Evolutionary conservation across 2,888 invertebrate genomes (phyloP), one percentile per base, ranked within the genome.

Genomic region (Noctua pronuba): DNA sequence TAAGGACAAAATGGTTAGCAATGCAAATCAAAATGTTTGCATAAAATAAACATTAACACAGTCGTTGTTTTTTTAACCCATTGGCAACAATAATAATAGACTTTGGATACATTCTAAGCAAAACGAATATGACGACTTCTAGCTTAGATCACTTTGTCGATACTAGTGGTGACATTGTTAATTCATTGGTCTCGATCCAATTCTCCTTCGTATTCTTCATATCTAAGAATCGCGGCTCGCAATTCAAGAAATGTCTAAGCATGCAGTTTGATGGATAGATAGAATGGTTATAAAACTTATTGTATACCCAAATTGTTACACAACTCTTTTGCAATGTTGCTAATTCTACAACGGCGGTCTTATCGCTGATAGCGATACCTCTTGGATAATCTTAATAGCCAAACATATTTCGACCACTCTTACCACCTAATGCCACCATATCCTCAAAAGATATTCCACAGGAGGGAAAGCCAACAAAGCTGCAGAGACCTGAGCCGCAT

Each of bases 171-270:
- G 44, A 21, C 28, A 58, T 28, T 49, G 21, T 58, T 11, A 24
- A 18, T 58, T 77, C 16, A 18, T 76, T 82, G 16, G 31, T 64
- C 28, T 70, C n/a, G n/a, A 66, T 55, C 38, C 10, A 49, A 73
- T 49, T 74, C 24, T 21, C 11, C 5, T 73, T 46, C 10, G 18
- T 55, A 28, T 41, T 65, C 60, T 46, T 75, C 52, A 55, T 52
- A 52, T 21, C n/a, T 52, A 28, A 70, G n/a, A 16, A 77, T 52
- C 28, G 55, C 18, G n/a, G 16, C 52, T 11, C 13, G 18, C 16
- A 55, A 38, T 52, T 66, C 16, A 60, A 83, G 44, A 18, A 46
- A 69, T 44, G 2, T 10, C 5, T 52, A 38, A 46, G 13, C 7
- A 38, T 41, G n/a, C 1, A 41, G 8, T 41, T 65, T n/a, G 0